phyloP scores from a whole-genome alignment of 2,888 invertebrate genomes.

The Odontomyia ornata region DNA sequence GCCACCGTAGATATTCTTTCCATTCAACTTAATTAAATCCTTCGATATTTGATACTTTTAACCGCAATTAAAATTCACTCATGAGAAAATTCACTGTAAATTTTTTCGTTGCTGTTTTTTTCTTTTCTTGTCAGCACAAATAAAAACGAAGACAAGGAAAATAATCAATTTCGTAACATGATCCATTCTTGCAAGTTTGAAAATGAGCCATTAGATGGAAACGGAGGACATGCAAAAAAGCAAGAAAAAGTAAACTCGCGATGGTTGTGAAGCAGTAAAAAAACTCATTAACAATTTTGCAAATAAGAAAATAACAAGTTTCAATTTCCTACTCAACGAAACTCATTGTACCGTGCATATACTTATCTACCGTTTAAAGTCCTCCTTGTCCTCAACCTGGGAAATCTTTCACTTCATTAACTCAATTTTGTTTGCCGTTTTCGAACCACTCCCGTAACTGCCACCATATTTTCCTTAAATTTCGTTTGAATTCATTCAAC shows the following conservation, averaged over 20 bases:
- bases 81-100: conserved; percentile 1
- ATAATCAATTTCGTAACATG: conserved; percentile 11
- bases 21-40: conserved; percentile 2
- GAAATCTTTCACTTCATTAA: conserved; percentile 22
- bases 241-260: not conserved
- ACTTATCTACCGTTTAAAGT: not conserved
- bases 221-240: not conserved
- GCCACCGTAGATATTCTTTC: not conserved
- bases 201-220: not conserved
- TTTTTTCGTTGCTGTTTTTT: not conserved
- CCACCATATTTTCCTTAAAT: not conserved
- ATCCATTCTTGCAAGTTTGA: not conserved
- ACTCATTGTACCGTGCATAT: not conserved
- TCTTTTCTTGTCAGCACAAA: not conserved
- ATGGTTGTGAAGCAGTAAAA: not conserved
- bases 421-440: not conserved
- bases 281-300: conserved; percentile 4
- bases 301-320: conserved; percentile 12
- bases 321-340: conserved; percentile 9
- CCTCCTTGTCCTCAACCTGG: not conserved
- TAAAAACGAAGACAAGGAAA: not conserved
- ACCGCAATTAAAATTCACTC: conserved; percentile 6
- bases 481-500: not conserved
- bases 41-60: conserved; percentile 7
- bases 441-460: not conserved